Conservation (phyloP, 2,113 vertebrate genomes). For the Tragelaphus scriptus region DNA sequence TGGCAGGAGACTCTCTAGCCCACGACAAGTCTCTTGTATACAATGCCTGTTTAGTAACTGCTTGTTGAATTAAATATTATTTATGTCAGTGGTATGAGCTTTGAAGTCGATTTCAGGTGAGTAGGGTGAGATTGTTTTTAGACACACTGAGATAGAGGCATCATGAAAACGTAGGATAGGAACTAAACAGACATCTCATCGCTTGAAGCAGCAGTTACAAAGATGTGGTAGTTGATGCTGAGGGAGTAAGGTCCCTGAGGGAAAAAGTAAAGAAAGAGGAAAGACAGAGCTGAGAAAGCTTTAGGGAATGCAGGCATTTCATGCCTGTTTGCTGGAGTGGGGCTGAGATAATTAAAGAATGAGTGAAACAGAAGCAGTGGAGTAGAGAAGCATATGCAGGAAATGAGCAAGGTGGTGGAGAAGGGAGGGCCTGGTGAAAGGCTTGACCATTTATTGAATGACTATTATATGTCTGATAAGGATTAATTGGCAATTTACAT, state of each 20-base stretch:
- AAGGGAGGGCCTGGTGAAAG: background rate
- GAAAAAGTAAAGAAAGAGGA: background rate
- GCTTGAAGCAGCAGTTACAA: background rate
- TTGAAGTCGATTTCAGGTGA: background rate
- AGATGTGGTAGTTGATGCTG: background rate
- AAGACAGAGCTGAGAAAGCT: background rate
- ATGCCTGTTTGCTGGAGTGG: background rate
- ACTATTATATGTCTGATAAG: background rate
- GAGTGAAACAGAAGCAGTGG: background rate
- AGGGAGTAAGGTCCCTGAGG: background rate
- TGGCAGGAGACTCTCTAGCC: background rate
- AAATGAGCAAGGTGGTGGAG: background rate
- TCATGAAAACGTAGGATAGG: background rate
- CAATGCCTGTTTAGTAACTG: background rate
- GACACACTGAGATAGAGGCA: background rate
- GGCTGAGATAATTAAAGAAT: background rate
- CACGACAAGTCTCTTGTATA: background rate
- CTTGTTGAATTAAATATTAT: background rate
- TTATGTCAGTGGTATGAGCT: background rate
- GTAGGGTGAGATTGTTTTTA: background rate
- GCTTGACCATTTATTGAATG: background rate
- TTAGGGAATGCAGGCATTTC: background rate
- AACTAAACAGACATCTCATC: background rate
- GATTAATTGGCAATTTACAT: slow-evolving; percentile 1
- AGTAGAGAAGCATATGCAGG: background rate